Evolutionary conservation across 1,140 invertebrate genomes (phyloP).

Genomic region (Potamilus streckersoni): DNA sequence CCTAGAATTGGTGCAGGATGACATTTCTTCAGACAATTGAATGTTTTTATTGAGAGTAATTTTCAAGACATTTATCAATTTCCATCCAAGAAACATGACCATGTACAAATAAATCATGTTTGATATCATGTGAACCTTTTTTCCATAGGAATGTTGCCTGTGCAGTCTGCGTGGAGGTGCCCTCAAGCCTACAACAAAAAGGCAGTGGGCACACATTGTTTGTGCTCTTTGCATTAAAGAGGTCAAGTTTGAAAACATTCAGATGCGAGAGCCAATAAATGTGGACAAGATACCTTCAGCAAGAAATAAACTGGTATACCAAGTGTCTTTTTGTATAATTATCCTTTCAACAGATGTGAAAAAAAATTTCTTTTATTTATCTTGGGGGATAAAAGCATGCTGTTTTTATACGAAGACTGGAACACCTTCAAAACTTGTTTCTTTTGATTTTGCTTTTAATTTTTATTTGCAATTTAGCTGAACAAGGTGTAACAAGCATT

Average conservation of each 20-base stretch:
- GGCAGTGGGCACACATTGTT: conserved; percentile 96
- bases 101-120: neutral
- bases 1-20: no score
- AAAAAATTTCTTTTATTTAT: no score
- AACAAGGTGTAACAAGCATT: no score
- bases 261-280: conserved; percentile 92
- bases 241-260: conserved; percentile 94
- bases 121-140: neutral
- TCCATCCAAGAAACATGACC: no score
- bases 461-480: no score
- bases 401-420: no score
- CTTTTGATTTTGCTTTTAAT: no score
- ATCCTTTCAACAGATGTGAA: neutral
- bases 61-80: no score
- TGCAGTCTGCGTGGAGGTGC: conserved; percentile 76
- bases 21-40: no score
- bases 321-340: neutral
- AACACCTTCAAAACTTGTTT: no score
- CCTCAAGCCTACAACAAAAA: conserved; percentile 73
- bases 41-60: no score
- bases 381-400: no score
- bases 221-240: conserved; percentile 98
- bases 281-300: conserved; percentile 55
- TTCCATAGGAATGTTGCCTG: conserved; percentile 67
- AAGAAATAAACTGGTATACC: conserved; percentile 64